Conservation (phyloP, 2,888 invertebrate species). For the Aphrophora alni region DNA sequence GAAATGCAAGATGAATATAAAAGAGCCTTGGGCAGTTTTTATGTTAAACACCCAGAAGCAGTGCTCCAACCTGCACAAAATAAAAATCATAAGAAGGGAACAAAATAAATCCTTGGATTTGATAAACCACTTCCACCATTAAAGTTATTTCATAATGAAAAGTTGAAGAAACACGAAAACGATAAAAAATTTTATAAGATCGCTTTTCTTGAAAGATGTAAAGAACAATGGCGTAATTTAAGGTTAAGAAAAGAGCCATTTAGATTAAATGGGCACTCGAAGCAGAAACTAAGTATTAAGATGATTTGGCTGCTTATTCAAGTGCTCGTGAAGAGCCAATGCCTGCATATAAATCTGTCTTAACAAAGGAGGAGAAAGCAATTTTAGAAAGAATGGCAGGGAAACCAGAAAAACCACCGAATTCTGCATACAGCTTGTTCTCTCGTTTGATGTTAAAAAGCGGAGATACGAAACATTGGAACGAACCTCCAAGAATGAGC, state of each 20-base stretch:
- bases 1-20: no score
- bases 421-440: constrained; percentile 62
- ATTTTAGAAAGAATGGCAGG: constrained; percentile 60
- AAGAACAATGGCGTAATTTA: constrained; percentile 60
- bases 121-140: no score
- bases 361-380: constrained; percentile 61
- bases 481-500: constrained; percentile 58
- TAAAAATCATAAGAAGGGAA: no score
- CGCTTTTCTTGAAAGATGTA: constrained; percentile 57
- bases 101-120: no score
- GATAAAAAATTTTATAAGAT: constrained; percentile 53
- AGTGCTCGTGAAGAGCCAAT: neutral
- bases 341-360: constrained; percentile 55
- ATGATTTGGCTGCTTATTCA: neutral
- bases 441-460: constrained; percentile 59
- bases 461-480: constrained; percentile 57
- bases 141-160: constrained; percentile 56
- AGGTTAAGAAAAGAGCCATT: constrained; percentile 59
- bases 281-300: constrained; percentile 57
- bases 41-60: no score
- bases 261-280: constrained; percentile 62
- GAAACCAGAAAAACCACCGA: constrained; percentile 63
- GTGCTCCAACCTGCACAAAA: no score
- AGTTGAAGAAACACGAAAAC: constrained; percentile 53
- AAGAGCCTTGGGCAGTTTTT: no score